Conservation (phyloP, 2,888 invertebrate genomes). For the Dolomedes plantarius region DNA sequence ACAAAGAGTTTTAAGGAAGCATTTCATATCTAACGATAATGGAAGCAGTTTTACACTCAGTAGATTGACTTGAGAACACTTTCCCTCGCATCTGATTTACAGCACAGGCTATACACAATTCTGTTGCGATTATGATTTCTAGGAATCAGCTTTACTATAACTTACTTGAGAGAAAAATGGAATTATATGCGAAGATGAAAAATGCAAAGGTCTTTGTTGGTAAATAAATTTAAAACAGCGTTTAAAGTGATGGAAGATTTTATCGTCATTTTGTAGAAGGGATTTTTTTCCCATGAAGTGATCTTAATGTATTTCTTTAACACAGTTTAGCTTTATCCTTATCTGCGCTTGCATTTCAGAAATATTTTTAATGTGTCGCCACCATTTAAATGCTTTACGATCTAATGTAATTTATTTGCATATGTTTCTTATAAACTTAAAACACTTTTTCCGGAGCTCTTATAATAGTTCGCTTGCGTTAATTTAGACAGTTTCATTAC, state of each 20-base stretch:
- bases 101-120: neutral
- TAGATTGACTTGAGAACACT: neutral
- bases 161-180: conserved; percentile 1
- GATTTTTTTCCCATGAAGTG: neutral
- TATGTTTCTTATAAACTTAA: too few species aligned
- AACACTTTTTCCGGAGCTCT: too few species aligned
- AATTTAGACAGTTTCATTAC: too few species aligned
- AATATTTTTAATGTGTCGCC: too few species aligned
- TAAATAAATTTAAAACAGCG: neutral
- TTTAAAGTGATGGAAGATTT: neutral
- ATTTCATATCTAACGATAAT: neutral
- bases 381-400: too few species aligned
- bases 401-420: too few species aligned
- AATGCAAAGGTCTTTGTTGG: neutral
- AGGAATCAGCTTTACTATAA: conserved; percentile 6
- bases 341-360: too few species aligned
- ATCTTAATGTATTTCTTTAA: neutral
- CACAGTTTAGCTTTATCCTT: too few species aligned
- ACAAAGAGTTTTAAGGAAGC: neutral
- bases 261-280: neutral
- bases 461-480: too few species aligned
- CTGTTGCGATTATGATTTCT: neutral
- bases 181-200: neutral
- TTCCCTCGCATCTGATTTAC: neutral
- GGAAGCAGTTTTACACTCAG: neutral